Evolutionary conservation across 2,797 vertebrate species (phyloP), one percentile per base, ranked within the genome.

Genomic region (Phoebastria nigripes): DNA sequence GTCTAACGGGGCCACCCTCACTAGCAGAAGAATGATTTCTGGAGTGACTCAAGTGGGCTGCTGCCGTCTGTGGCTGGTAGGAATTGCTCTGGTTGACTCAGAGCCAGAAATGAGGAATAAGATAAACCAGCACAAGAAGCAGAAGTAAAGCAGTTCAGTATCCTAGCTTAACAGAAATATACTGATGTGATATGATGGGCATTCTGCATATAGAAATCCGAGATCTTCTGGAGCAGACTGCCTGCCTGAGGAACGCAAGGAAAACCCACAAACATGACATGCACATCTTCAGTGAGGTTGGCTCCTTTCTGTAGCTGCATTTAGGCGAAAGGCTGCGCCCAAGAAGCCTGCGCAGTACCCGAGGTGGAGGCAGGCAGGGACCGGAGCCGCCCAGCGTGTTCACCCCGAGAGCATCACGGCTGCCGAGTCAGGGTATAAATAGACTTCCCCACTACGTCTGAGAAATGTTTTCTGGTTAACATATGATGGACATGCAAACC

Each of bases 161-260:
- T 8, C 78, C 65, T 4, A 22, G 25, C 65, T 49, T 20, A 33
- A 49, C 35, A 33, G 31, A 41, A 35, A 21, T 7, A 11, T 1
- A 5, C 52, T 4, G 44, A 13, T 6, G 52, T 1, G 9, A 11
- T 0, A 11, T 0, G 7, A 31, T 2, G 61, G 44, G 28, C 35
- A 7, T 24, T 47, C 59, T 24, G 69, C 20, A 6, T 5, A 17
- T 0, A 24, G 59, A 28, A 26, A 59, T 4, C 35, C 5, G 19
- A 51, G 55, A 28, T 15, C 39, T 37, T 39, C 44, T 24, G 37
- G 37, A 59, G 79, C 37, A 42, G 65, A n/a, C 12, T 6, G 65
- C 4, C 25, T 18, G 28, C 65, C 54, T 2, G 11, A 49, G n/a
- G 28, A 39, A 28, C 52, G 39, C 24, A 5, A 37, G 79, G 11